phyloP scores from a whole-genome alignment of 37 sponge, comb jelly and placozoan genomes.

The Agelas oroides region DNA sequence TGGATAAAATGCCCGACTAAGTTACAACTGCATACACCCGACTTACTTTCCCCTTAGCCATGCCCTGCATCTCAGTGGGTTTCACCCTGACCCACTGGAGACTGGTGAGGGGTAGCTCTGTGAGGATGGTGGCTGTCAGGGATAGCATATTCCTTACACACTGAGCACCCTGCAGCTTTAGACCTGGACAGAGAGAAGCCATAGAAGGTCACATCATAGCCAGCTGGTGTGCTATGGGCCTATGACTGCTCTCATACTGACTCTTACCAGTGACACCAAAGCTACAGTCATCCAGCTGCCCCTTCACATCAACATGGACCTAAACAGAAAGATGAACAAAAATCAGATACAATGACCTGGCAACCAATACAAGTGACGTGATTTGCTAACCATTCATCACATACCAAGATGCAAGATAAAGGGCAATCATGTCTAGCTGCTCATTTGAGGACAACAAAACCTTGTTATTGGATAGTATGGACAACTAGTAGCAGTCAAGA shows the following conservation, averaged over 20 bases:
- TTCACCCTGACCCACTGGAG: constrained; percentile 74
- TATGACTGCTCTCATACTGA: no score
- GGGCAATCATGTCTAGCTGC: no score
- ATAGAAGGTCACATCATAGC: no score
- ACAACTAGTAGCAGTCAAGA: no score
- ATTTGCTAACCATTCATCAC: background rate
- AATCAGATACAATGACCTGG: no score
- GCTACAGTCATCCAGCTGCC: constrained; percentile 54
- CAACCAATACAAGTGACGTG: no score
- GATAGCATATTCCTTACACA: constrained; percentile 54
- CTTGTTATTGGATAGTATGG: no score
- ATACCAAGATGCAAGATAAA: no score
- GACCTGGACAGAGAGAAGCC: background rate
- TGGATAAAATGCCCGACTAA: no score
- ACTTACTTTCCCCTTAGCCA: constrained; percentile 58
- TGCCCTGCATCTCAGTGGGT: constrained; percentile 47
- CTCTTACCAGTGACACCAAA: constrained; percentile 74
- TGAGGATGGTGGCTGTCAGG: constrained; percentile 61
- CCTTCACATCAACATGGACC: constrained; percentile 44
- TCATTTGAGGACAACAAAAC: no score
- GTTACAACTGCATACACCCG: no score
- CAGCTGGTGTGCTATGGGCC: no score
- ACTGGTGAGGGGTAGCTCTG: constrained; percentile 62
- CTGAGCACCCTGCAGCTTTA: constrained; percentile 59
- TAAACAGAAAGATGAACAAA: background rate